Conservation (phyloP, 2,797 vertebrate species). For the Protonibea diacanthus region DNA sequence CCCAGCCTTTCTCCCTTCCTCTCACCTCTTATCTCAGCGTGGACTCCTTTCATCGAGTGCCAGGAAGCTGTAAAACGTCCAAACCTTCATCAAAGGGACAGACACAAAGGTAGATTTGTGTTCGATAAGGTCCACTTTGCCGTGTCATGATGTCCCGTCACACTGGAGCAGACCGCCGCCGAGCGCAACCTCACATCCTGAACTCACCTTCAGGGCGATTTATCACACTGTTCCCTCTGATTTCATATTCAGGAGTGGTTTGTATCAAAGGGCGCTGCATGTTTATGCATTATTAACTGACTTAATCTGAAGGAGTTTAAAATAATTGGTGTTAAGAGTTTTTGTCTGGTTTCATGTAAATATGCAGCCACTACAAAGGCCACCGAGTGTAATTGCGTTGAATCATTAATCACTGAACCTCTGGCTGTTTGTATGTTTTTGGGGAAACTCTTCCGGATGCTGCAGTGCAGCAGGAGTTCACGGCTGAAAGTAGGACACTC, state of each 20-base stretch:
- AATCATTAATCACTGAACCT: conserved; percentile 34
- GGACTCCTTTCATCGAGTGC: conserved; percentile 31
- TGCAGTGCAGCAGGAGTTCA: conserved; percentile 41
- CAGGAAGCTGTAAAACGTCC: conserved; percentile 6
- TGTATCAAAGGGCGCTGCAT: background rate
- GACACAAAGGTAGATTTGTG: background rate
- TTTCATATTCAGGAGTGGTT: background rate
- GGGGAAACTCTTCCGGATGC: background rate
- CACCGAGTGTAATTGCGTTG: conserved; percentile 32
- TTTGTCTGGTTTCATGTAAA: conserved; percentile 33
- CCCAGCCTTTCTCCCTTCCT: background rate
- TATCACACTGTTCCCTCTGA: background rate
- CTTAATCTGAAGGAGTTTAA: conserved; percentile 7
- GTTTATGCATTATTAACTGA: conserved; percentile 20
- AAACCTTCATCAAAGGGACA: background rate
- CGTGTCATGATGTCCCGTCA: conserved; percentile 20
- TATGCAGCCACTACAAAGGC: conserved; percentile 33
- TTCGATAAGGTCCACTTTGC: conserved; percentile 10
- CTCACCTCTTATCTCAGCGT: conserved; percentile 42
- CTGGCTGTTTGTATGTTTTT: conserved; percentile 57
- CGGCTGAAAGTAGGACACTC: conserved; percentile 32
- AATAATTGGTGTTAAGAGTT: conserved; percentile 49
- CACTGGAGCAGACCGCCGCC: background rate
- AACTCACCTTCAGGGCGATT: background rate
- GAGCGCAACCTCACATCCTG: background rate